Base-by-base conservation (phyloP, 92 coral and sea anemone genomes). In the Porites rus region DNA sequence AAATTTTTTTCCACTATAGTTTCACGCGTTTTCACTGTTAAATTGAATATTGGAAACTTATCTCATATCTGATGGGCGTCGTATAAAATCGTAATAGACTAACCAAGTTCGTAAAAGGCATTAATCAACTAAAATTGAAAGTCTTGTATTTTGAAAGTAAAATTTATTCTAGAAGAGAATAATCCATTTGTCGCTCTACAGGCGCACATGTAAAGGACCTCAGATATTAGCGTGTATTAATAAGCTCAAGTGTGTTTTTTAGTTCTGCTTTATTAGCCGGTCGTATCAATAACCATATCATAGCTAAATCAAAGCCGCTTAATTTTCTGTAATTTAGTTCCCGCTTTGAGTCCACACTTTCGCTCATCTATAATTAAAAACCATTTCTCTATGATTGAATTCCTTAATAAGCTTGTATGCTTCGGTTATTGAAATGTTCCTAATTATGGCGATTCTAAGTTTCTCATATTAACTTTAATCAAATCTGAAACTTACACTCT, bases 401-500 rank as follows among this genome's bases (percentile, higher is more conserved):
- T 53, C 74, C 81, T 83, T 69, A 75, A 85, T 75, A 51, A 72
- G 65, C 61, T 70, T 72, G 78, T 79, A 64, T 92, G 71, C 75
- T 13, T 60, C 75, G 19, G 91, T 72, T 85, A 84, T 90, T 78
- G 95, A 90, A 85, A 85, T 86, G 59, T 46, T 88, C 80, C 91
- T 86, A 90, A 93, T 88, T 90, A 91, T 81, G 93, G 19, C 60
- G 46, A 21, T 74, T 67, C 84, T 92, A 75, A 65, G 84, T 82
- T 84, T 82, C 56, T 50, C 86, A 53, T 79, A 92, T 94, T 94
- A 90, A 71, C 88, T 51, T 79, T 90, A 93, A 94, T 94, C 81
- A 94, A 86, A 76, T 75, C 56, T 88, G 94, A 93, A 93, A 94
- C 87, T 69, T 90, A 88, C 85, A 90, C 92, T 80, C 90, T 80